Conservation (phyloP, 2,888 invertebrate genomes). For the Strigamia maritima region DNA sequence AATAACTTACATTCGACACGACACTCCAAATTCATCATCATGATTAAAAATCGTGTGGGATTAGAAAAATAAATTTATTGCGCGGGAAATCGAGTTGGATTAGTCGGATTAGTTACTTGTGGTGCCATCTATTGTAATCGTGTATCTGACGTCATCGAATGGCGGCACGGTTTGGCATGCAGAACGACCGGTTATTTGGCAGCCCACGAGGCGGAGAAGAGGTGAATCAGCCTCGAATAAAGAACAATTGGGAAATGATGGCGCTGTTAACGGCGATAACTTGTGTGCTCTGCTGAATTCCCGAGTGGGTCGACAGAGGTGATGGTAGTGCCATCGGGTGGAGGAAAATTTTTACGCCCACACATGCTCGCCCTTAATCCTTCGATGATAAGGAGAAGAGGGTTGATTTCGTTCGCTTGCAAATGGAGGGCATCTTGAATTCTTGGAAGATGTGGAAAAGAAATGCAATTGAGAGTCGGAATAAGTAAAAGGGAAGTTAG, state of each 20-base stretch:
- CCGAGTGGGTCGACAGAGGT: conserved; percentile 4
- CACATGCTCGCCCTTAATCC: conserved; percentile 10
- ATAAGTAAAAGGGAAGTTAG: conserved; percentile 10
- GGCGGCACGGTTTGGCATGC: background rate
- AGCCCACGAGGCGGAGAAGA: conserved; percentile 7
- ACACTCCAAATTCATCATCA: too few relatives aligned
- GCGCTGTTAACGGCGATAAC: conserved; percentile 1
- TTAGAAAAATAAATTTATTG: too few relatives aligned
- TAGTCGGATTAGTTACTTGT: background rate
- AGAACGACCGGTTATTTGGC: conserved; percentile 2
- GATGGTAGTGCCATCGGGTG: conserved; percentile 15
- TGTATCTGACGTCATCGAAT: background rate
- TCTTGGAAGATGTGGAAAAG: background rate
- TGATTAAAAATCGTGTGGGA: too few relatives aligned
- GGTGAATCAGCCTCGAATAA: conserved; percentile 6
- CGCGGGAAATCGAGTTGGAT: background rate
- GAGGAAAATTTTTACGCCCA: conserved; percentile 8
- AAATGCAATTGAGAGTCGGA: conserved; percentile 15
- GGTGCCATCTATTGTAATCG: background rate
- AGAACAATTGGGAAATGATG: conserved; percentile 15
- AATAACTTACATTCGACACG: too few relatives aligned
- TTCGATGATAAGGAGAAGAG: background rate
- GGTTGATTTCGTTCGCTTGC: background rate
- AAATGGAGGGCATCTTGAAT: conserved; percentile 10
- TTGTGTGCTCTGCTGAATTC: conserved; percentile 5